Evolutionary conservation across 1,140 invertebrate genomes (phyloP).

Genomic region (Myzus persicae): DNA sequence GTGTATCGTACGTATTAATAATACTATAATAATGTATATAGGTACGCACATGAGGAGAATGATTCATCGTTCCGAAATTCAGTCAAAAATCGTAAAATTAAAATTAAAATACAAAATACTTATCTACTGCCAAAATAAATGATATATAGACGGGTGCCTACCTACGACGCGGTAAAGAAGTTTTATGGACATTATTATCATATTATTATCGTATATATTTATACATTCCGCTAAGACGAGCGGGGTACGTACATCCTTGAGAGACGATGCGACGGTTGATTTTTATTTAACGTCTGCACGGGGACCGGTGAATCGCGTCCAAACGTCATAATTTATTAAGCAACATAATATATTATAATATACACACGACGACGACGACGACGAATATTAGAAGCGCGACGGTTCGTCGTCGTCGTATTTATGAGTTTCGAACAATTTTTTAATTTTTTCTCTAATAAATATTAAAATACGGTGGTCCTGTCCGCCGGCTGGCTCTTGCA

Average conservation of each 20-base stretch:
- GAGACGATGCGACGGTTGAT: slow-evolving; percentile 15
- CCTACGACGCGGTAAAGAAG: slow-evolving; percentile 27
- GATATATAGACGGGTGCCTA: slow-evolving; percentile 34
- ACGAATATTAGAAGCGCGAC: background rate
- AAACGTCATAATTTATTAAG: slow-evolving; percentile 46
- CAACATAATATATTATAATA: background rate
- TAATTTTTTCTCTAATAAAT: background rate
- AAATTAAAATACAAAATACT: slow-evolving; percentile 39
- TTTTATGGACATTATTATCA: slow-evolving; percentile 26
- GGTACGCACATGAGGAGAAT: background rate
- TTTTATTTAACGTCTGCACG: slow-evolving; percentile 24
- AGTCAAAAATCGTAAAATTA: slow-evolving; percentile 39
- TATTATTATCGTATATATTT: background rate
- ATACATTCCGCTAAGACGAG: background rate
- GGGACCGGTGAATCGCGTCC: slow-evolving; percentile 24
- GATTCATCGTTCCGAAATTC: slow-evolving; percentile 31
- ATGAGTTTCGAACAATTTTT: slow-evolving; percentile 18
- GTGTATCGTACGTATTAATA: too few species aligned
- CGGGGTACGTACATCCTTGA: background rate
- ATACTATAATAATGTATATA: background rate
- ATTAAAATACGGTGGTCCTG: background rate
- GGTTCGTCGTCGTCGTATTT: background rate
- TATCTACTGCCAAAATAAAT: slow-evolving; percentile 16
- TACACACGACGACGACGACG: background rate
- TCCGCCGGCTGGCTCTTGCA: background rate